phyloP scores from a whole-genome alignment of 2,797 vertebrate genomes.

The Prionace glauca region DNA sequence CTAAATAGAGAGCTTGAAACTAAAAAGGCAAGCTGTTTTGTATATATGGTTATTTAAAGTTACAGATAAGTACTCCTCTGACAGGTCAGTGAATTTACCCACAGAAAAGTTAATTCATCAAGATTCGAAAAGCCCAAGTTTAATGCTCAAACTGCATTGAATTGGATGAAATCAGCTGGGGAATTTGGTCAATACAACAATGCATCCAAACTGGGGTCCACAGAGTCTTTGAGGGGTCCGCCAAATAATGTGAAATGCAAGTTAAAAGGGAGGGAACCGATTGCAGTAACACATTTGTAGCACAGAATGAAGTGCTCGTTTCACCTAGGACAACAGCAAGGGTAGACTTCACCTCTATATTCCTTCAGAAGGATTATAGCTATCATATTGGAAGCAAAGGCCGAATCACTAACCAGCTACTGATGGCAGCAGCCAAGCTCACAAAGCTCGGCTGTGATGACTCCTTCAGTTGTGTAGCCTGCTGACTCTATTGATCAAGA shows the following conservation, averaged over 20 bases:
- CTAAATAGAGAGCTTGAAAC: constrained; percentile 54
- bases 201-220: background rate
- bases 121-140: background rate
- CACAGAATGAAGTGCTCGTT: background rate
- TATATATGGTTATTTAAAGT: background rate
- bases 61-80: background rate
- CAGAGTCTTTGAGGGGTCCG: background rate
- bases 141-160: background rate
- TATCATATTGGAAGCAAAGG: background rate
- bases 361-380: background rate
- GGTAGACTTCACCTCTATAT: background rate
- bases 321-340: background rate
- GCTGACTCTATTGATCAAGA: background rate
- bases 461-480: background rate
- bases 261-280: background rate
- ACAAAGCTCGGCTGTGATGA: background rate
- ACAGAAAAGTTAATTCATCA: background rate
- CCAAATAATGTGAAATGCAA: background rate
- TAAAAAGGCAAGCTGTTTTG: constrained; percentile 42
- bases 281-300: background rate
- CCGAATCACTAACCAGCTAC: background rate
- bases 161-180: background rate
- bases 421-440: background rate
- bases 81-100: background rate
- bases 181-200: background rate